Evolutionary conservation across 2,888 invertebrate species (phyloP).

Genomic region (Sinodicranocentrus sp.): DNA sequence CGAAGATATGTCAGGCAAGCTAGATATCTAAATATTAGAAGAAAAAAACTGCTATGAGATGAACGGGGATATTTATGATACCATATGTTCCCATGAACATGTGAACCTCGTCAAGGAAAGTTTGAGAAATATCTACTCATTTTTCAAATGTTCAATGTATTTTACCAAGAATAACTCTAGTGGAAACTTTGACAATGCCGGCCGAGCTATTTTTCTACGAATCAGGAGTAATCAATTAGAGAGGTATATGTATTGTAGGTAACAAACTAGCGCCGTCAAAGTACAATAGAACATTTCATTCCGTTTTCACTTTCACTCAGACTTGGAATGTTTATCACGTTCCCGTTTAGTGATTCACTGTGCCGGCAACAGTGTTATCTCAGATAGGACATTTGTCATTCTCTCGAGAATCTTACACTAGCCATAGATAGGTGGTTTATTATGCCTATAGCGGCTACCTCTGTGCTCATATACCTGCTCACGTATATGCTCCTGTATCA

Average conservation of each 20-base stretch:
- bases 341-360: constrained; percentile 28
- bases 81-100: too few relatives aligned
- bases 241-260: neutral
- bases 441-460: too few relatives aligned
- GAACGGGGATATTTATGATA: too few relatives aligned
- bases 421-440: too few relatives aligned
- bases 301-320: constrained; percentile 4
- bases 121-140: too few relatives aligned
- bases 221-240: constrained; percentile 34
- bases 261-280: constrained; percentile 7
- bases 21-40: too few relatives aligned
- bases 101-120: too few relatives aligned
- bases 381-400: constrained; percentile 23
- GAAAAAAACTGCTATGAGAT: too few relatives aligned
- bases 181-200: constrained; percentile 14
- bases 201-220: neutral
- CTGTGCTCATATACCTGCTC: neutral
- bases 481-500: neutral
- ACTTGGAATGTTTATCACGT: constrained; percentile 36
- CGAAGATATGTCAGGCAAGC: too few relatives aligned
- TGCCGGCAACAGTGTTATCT: constrained; percentile 32
- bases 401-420: too few relatives aligned
- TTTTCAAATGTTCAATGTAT: too few relatives aligned
- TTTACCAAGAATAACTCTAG: too few relatives aligned
- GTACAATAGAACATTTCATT: constrained; percentile 2